These are phyloP conservation scores for Acanthosepion esculentum DNA, from an alignment of 2,888 invertebrate species.

Conservation along the genomic window DNA sequence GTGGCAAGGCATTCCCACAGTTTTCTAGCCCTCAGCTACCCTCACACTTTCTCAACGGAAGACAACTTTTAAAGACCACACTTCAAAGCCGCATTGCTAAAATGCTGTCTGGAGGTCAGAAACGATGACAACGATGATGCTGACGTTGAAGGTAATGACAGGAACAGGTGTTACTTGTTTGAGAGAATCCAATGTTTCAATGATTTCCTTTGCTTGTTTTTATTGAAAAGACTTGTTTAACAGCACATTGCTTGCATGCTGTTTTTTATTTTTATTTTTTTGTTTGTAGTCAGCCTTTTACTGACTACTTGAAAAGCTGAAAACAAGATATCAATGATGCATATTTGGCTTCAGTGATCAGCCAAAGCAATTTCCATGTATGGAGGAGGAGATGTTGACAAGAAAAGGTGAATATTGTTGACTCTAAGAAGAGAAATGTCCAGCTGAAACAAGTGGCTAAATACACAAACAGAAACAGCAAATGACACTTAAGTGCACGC, in stretches of 20 bases:
- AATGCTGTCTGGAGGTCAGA: slow-evolving; percentile 39
- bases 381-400: background rate
- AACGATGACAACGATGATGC: background rate
- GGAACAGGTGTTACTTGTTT: background rate
- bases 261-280: background rate
- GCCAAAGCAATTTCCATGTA: background rate
- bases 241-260: background rate
- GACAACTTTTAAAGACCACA: slow-evolving; percentile 43
- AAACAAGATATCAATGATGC: background rate
- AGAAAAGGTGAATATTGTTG: background rate
- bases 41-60: slow-evolving; percentile 91
- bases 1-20: slow-evolving; percentile 98
- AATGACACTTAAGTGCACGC: background rate
- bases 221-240: background rate
- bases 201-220: slow-evolving; percentile 18
- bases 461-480: background rate
- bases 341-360: background rate
- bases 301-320: background rate
- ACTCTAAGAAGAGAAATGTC: background rate
- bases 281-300: background rate
- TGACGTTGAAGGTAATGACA: background rate
- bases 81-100: slow-evolving; percentile 43
- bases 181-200: slow-evolving; percentile 15
- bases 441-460: background rate
- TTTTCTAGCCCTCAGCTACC: slow-evolving; percentile 99